Percentiles rank a stretch among this genome's conserved stretches.
These are phyloP conservation scores for Matsumurasca onukii DNA, from an alignment of 1,140 invertebrate genomes.

Conservation along the genomic window DNA sequence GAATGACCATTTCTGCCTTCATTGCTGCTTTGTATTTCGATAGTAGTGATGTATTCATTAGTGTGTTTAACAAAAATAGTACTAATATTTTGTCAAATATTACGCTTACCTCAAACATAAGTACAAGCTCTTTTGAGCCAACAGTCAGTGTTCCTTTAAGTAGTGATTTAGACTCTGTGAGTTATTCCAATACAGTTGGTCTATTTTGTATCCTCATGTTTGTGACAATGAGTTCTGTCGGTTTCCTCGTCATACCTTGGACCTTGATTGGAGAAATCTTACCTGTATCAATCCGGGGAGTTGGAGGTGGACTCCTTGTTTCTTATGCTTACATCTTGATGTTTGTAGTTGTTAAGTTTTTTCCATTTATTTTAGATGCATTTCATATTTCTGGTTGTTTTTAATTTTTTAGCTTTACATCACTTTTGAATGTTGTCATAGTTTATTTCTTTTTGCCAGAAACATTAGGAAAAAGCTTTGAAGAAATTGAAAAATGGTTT, in stretches of 20 bases:
- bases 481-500: conserved; percentile 54
- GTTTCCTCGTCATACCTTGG: conserved; percentile 64
- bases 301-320: conserved; percentile 56
- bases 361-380: conserved; percentile 53
- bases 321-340: conserved; percentile 62
- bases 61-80: background rate
- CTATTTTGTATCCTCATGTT: conserved; percentile 53
- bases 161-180: background rate
- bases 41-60: background rate
- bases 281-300: conserved; percentile 49
- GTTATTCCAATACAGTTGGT: background rate
- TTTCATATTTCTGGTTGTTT: conserved; percentile 58
- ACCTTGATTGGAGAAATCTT: conserved; percentile 55
- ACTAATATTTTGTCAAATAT: background rate
- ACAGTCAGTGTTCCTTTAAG: background rate
- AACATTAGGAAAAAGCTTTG: conserved; percentile 67
- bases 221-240: conserved; percentile 55
- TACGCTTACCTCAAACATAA: background rate
- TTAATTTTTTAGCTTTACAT: conserved; percentile 60
- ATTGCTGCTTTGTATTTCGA: conserved; percentile 28
- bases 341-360: conserved; percentile 64
- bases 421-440: conserved; percentile 57
- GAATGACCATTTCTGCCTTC: conserved; percentile 49
- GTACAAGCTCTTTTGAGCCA: background rate
- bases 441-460: conserved; percentile 67